Evolutionary conservation across 2,888 invertebrate species (phyloP).

Genomic region (Papilio elwesi): DNA sequence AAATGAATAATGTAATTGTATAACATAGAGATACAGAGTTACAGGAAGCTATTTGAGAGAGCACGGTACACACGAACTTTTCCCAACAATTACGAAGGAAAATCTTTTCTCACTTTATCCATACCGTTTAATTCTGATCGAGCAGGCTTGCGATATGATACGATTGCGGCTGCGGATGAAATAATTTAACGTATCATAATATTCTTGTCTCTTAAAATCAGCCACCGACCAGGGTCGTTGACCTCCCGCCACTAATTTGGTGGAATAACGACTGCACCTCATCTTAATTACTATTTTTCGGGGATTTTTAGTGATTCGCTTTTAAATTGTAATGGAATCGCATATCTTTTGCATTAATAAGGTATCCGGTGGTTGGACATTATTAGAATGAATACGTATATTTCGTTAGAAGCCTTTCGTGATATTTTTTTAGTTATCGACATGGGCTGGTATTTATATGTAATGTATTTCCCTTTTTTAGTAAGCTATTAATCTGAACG

Average conservation of each 20-base stretch:
- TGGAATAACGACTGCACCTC: conserved; percentile 61
- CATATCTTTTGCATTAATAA: conserved; percentile 29
- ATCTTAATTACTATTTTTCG: conserved; percentile 69
- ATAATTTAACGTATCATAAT: conserved; percentile 39
- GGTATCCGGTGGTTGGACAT: conserved; percentile 5
- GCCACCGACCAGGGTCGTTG: conserved; percentile 48
- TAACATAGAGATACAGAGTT: no score
- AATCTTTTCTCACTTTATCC: no score
- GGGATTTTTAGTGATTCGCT: conserved; percentile 53
- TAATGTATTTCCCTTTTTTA: no score
- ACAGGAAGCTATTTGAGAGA: no score
- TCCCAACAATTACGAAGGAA: no score
- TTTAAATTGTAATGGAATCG: conserved; percentile 47
- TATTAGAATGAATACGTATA: neutral
- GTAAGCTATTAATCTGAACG: no score
- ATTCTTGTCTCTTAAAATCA: conserved; percentile 46
- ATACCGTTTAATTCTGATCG: conserved; percentile 27
- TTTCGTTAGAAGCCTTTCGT: neutral
- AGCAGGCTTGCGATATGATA: conserved; percentile 5
- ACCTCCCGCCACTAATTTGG: conserved; percentile 52
- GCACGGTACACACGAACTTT: no score
- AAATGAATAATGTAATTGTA: no score
- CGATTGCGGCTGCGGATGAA: conserved; percentile 29
- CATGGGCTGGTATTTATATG: neutral
- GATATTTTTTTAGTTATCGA: neutral